These are phyloP conservation scores for Takifugu flavidus DNA, from an alignment of 2,113 vertebrate genomes.

Conservation along the genomic window DNA sequence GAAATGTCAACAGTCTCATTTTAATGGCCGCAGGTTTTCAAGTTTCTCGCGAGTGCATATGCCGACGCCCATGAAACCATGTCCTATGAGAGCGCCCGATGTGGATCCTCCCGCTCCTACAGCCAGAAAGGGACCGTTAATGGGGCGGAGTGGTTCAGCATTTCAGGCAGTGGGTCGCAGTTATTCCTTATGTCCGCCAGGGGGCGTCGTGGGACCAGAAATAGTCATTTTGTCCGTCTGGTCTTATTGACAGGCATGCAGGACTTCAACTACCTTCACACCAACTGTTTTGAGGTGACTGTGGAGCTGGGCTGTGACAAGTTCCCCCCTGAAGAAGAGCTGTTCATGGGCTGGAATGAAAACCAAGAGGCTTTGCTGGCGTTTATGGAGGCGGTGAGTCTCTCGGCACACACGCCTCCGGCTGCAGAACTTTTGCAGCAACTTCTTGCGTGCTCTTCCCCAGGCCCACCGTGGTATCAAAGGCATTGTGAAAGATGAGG, in stretches of 20 bases:
- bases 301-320: slow-evolving; percentile 92
- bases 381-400: slow-evolving; percentile 85
- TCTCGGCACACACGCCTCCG: not conserved
- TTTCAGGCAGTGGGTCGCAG: slow-evolving; percentile 60
- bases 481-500: slow-evolving; percentile 86
- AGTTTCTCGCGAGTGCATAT: slow-evolving; percentile 83
- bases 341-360: slow-evolving; percentile 84
- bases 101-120: slow-evolving; percentile 78
- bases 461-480: slow-evolving; percentile 93
- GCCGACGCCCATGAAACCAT: slow-evolving; percentile 83
- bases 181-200: slow-evolving; percentile 21
- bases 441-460: slow-evolving; percentile 15
- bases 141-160: slow-evolving; percentile 89
- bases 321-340: slow-evolving; percentile 86
- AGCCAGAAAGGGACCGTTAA: slow-evolving; percentile 82
- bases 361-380: slow-evolving; percentile 87
- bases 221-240: not conserved
- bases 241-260: slow-evolving; percentile 83
- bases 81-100: slow-evolving; percentile 76
- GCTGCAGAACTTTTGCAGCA: not conserved
- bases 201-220: slow-evolving; percentile 18
- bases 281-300: slow-evolving; percentile 95
- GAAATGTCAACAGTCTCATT: not conserved
- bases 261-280: slow-evolving; percentile 98
- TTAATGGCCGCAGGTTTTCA: slow-evolving; percentile 79